These are phyloP conservation scores for Megamerina dolium DNA, from an alignment of 2,888 invertebrate species.

Conservation along the genomic window DNA sequence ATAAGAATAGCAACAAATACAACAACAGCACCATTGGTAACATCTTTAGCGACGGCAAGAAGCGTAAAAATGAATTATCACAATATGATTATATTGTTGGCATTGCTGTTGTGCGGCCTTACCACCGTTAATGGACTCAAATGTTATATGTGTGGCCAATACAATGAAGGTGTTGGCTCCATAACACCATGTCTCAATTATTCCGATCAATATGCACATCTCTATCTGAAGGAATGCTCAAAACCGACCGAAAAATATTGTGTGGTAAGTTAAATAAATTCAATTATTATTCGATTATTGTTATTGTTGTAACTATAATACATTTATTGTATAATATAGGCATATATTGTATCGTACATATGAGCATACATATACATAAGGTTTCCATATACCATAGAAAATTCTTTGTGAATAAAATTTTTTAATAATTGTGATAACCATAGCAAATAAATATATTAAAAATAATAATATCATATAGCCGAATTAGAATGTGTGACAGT, in stretches of 20 bases:
- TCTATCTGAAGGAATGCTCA: conserved; percentile 65
- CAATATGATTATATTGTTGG: conserved; percentile 29
- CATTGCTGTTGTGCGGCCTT: conserved; percentile 36
- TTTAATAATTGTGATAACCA: too few relatives aligned
- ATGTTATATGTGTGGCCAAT: conserved; percentile 77
- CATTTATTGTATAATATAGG: too few relatives aligned
- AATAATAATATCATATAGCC: too few relatives aligned
- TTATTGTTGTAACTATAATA: too few relatives aligned
- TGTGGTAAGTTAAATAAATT: conserved; percentile 60
- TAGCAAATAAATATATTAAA: too few relatives aligned
- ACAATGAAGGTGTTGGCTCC: conserved; percentile 79
- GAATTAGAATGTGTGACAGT: too few relatives aligned
- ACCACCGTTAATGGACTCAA: conserved; percentile 45
- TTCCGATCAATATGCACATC: conserved; percentile 57
- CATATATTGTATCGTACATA: too few relatives aligned
- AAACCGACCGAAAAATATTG: conserved; percentile 59
- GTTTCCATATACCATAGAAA: too few relatives aligned
- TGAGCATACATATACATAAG: not conserved
- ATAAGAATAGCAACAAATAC: not conserved
- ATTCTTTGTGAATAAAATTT: too few relatives aligned
- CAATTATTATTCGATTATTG: too few relatives aligned
- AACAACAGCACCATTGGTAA: conserved; percentile 6
- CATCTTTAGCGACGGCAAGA: conserved; percentile 11
- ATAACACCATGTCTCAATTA: conserved; percentile 78
- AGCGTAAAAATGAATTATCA: conserved; percentile 23